Conservation (phyloP, 2,797 vertebrate species). For the Enteromius radiatus region DNA sequence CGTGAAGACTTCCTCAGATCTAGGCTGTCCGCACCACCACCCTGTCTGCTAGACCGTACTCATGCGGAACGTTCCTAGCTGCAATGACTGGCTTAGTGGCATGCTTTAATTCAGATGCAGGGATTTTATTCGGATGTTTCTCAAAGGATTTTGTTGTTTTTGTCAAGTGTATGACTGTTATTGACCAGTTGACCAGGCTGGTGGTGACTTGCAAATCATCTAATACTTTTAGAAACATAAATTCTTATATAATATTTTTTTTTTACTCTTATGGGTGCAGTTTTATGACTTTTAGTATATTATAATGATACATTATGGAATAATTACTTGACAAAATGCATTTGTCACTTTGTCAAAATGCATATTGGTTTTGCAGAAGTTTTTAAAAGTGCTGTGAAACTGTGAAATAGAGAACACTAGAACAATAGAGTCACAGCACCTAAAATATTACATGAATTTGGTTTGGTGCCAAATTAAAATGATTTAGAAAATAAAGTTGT, state of each 20-base stretch:
- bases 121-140: not conserved
- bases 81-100: not conserved
- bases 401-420: not conserved
- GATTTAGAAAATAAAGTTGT: not conserved
- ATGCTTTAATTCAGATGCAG: not conserved
- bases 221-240: not conserved
- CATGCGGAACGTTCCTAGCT: not conserved
- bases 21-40: not conserved
- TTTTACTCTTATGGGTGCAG: not conserved
- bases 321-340: not conserved
- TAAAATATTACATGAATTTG: not conserved
- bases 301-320: not conserved
- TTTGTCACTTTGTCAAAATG: not conserved
- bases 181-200: not conserved
- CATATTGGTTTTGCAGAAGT: no score
- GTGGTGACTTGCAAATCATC: not conserved
- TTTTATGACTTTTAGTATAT: not conserved
- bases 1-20: constrained; percentile 41
- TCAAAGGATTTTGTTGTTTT: not conserved
- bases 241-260: not conserved
- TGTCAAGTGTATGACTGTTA: not conserved
- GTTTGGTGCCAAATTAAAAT: not conserved
- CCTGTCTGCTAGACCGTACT: constrained; percentile 6
- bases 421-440: not conserved
- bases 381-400: not conserved